Evolutionary conservation across 2,113 vertebrate species (phyloP).

Genomic region (Chinchilla lanigera): DNA sequence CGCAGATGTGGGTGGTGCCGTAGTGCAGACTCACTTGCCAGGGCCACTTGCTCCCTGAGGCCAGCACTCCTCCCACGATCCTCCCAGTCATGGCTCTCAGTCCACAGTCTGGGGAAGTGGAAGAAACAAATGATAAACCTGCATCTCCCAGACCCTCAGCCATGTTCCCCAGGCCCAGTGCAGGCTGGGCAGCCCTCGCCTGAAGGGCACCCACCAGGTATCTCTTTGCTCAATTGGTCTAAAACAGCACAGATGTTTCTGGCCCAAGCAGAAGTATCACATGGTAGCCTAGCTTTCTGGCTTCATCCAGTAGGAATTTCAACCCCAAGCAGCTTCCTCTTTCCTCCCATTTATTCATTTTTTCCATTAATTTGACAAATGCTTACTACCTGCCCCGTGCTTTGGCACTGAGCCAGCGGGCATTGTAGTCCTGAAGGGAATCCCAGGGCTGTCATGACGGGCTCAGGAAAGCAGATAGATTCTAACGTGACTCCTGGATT

Average conservation of each 20-base stretch:
- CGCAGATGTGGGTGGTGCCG: constrained; percentile 89
- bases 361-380: neutral
- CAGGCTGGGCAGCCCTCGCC: neutral
- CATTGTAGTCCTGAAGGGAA: too few relatives aligned
- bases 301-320: neutral
- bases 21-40: constrained; percentile 95
- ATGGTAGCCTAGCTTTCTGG: neutral
- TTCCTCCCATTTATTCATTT: neutral
- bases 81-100: constrained; percentile 85
- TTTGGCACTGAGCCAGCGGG: neutral
- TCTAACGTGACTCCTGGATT: neutral
- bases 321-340: neutral
- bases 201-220: neutral
- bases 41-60: constrained; percentile 90
- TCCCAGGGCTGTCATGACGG: neutral
- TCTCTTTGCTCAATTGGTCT: neutral
- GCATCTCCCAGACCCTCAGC: neutral
- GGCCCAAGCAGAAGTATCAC: neutral
- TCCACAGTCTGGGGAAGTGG: constrained; percentile 90
- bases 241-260: neutral
- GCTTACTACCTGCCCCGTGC: neutral
- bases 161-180: neutral
- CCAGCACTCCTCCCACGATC: constrained; percentile 91
- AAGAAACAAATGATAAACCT: neutral
- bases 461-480: neutral